Evolutionary conservation across 2,797 vertebrate species (phyloP).

Genomic region (Lagocephalus sceleratus): DNA sequence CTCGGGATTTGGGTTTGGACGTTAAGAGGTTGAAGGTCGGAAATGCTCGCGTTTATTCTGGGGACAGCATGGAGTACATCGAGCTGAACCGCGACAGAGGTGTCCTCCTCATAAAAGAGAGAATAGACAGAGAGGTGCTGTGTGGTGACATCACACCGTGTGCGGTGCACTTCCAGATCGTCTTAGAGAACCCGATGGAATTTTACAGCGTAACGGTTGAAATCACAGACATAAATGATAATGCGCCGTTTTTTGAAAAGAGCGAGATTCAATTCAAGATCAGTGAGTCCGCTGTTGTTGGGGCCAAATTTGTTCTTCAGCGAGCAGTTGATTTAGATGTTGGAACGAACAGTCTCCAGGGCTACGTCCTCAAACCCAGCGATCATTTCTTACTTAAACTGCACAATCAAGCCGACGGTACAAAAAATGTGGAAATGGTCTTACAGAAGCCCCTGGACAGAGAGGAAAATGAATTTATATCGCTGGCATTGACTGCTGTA

Average conservation of each 20-base stretch:
- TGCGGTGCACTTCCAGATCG: slow-evolving; percentile 63
- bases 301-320: slow-evolving; percentile 48
- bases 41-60: slow-evolving; percentile 52
- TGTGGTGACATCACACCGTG: slow-evolving; percentile 55
- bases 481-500: too few species aligned
- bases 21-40: slow-evolving; percentile 43
- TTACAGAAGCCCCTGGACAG: too few species aligned
- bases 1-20: slow-evolving; percentile 60
- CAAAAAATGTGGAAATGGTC: too few species aligned
- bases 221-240: slow-evolving; percentile 62
- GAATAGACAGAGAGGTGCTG: slow-evolving; percentile 61
- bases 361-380: slow-evolving; percentile 43
- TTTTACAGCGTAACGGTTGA: slow-evolving; percentile 55
- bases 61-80: slow-evolving; percentile 16
- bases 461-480: too few species aligned
- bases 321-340: slow-evolving; percentile 53
- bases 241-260: slow-evolving; percentile 48
- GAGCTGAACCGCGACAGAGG: too few species aligned
- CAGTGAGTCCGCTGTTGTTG: slow-evolving; percentile 40
- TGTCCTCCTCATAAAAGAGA: slow-evolving; percentile 39
- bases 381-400: too few species aligned
- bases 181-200: slow-evolving; percentile 66
- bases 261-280: slow-evolving; percentile 49
- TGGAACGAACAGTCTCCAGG: slow-evolving; percentile 42
- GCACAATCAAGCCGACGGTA: too few species aligned